Conservation (phyloP, 2,888 invertebrate species). For the Lissonota sp. region DNA sequence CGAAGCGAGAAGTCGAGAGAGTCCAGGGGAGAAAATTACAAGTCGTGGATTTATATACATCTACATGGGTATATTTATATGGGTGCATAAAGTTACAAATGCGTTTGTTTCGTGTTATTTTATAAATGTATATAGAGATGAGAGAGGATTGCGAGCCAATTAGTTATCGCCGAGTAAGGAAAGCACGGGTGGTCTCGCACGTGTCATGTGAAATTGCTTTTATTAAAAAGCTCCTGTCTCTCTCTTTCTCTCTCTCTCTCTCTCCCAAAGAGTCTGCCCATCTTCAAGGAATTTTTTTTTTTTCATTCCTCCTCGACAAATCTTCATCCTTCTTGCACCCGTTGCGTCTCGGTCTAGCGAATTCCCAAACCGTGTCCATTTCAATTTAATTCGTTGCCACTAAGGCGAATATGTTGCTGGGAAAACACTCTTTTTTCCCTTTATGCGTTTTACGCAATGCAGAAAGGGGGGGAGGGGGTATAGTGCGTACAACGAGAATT, state of each 20-base stretch:
- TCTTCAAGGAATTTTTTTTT: constrained; percentile 53
- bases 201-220: constrained; percentile 68
- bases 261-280: constrained; percentile 20
- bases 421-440: constrained; percentile 37
- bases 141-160: constrained; percentile 61
- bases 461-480: neutral
- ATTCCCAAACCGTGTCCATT: constrained; percentile 58
- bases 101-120: constrained; percentile 49
- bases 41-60: constrained; percentile 10
- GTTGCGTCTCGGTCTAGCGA: constrained; percentile 53
- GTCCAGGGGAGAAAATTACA: constrained; percentile 33
- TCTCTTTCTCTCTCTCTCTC: constrained; percentile 4
- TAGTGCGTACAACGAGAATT: constrained; percentile 35
- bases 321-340: constrained; percentile 9
- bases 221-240: constrained; percentile 52
- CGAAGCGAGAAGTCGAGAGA: constrained; percentile 57
- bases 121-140: constrained; percentile 52
- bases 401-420: constrained; percentile 44
- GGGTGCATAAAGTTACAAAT: constrained; percentile 36
- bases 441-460: constrained; percentile 39
- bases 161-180: constrained; percentile 66
- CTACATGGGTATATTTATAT: neutral
- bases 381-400: constrained; percentile 53
- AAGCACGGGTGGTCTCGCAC: constrained; percentile 68
- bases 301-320: constrained; percentile 15